A percentile compares a stretch with the other conserved stretches of the same genome.
Conservation (phyloP, 1,140 invertebrate species). For the Solenopsis invicta region DNA sequence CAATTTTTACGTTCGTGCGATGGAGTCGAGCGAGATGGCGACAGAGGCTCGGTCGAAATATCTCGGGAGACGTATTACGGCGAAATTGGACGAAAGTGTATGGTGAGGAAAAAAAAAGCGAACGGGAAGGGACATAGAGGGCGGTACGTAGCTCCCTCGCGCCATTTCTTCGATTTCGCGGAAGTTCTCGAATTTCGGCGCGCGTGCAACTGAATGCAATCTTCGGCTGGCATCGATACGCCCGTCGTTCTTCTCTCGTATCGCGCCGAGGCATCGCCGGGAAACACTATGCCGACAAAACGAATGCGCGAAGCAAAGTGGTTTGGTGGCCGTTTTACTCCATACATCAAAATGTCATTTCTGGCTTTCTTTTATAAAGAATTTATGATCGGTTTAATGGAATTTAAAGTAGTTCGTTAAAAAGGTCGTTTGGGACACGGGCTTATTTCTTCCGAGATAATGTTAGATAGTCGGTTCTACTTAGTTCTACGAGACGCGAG, state of each 20-base stretch:
- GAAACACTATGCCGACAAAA: slow-evolving; percentile 41
- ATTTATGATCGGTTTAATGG: background rate
- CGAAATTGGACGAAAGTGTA: slow-evolving; percentile 12
- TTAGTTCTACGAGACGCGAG: background rate
- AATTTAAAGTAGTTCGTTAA: slow-evolving; percentile 42
- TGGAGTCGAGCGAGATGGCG: background rate
- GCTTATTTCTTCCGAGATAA: background rate
- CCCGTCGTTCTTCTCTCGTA: slow-evolving; percentile 65
- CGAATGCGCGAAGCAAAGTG: slow-evolving; percentile 40
- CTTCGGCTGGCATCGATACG: slow-evolving; percentile 73
- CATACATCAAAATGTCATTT: slow-evolving; percentile 21
- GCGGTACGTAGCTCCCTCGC: background rate
- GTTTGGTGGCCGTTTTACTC: slow-evolving; percentile 16
- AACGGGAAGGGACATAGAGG: slow-evolving; percentile 3
- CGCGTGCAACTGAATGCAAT: slow-evolving; percentile 66
- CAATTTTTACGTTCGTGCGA: background rate
- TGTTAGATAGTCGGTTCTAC: background rate
- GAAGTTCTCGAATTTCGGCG: slow-evolving; percentile 73
- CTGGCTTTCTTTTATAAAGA: slow-evolving; percentile 4
- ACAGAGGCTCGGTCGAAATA: background rate
- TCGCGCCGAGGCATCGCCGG: slow-evolving; percentile 55
- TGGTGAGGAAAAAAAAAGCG: background rate
- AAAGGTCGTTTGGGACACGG: background rate
- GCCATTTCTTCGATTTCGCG: slow-evolving; percentile 53
- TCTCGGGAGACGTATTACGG: background rate